Base-by-base conservation (phyloP, 1,140 invertebrate genomes). In the Drosophila carrolli region DNA sequence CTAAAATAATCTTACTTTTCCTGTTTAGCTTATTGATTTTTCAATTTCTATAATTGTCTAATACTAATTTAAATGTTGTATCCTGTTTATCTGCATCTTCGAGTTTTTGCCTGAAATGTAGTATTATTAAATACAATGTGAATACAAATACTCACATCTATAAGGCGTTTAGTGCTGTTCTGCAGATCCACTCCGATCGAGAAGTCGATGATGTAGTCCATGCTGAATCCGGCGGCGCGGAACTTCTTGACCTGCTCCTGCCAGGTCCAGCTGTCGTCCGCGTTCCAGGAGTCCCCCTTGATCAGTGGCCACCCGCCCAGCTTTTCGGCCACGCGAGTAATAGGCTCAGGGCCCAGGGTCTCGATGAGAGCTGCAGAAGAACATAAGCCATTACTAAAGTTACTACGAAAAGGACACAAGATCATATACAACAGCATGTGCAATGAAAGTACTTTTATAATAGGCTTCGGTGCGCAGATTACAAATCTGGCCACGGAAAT, bases 171-270 rank as follows among this genome's bases (percentile, higher is more conserved):
- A 0, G 96, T 97, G 27, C 96, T 97, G 92, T 98, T 98, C 91
- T 97, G 98, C n/a, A 98, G 94, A 93, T 99, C 97, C 7, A 97
- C 96, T 4, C 95, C 95, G 57, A 99, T 96, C 38, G 96, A 97
- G 77, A 98, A 97, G 83, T 98, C 97, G n/a, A 99, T 94, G 85
- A 98, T 96, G 88, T 98, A 98, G 92, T 98, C 97, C 43, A 97
- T 96, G 6, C 96, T 97, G 90, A 97, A 98, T 4, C 98, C 98
- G 5, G 94, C 92, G 51, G 93, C 93, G 16, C 96, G 94, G 93
- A 97, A 98, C 59, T 94, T 96, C 93, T 96, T 97, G 4, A 98
- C 95, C 8, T 95, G 95, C 67, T 97, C 94, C 79, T 95, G 95
- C 97, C 97, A 98, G 47, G 95, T 94, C 92, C 96, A 98, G 32